Evolutionary conservation across 2,888 invertebrate species (phyloP).

Genomic region (Encarsia formosa): DNA sequence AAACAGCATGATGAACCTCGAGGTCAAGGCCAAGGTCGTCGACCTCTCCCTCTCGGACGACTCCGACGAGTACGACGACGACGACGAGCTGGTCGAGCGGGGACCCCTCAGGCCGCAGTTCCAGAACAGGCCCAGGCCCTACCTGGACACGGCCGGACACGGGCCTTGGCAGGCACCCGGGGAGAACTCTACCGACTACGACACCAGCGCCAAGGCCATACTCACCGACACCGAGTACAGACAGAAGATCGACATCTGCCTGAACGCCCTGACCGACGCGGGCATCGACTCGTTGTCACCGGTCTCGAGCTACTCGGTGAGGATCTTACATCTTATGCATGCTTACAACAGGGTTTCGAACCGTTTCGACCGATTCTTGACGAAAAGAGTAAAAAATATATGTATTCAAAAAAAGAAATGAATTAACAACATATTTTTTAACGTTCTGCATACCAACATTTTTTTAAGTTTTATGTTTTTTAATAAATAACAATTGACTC

Average conservation of each 20-base stretch:
- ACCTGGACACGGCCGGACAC: constrained; percentile 3
- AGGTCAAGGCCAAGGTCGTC: background rate
- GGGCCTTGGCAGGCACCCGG: background rate
- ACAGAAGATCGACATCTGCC: constrained; percentile 36
- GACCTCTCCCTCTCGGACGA: background rate
- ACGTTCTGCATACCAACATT: no score
- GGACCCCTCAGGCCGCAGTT: constrained; percentile 36
- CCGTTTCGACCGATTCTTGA: no score
- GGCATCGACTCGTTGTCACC: constrained; percentile 10
- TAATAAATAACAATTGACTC: no score
- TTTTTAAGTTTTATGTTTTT: no score
- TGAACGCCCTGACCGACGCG: constrained; percentile 35
- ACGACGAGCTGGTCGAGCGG: constrained; percentile 32
- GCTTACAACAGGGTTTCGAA: no score
- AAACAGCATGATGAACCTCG: constrained; percentile 1
- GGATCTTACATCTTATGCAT: no score
- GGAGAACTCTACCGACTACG: constrained; percentile 29
- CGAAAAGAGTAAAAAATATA: no score
- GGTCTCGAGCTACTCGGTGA: constrained; percentile 15
- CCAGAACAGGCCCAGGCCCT: constrained; percentile 14
- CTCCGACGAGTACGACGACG: constrained; percentile 16
- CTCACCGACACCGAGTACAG: constrained; percentile 34
- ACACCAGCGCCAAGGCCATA: constrained; percentile 34
- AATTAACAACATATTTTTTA: background rate
- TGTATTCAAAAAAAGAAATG: background rate